Evolutionary conservation across 2,888 invertebrate genomes (phyloP).

Genomic region (Thymelicus lineola): DNA sequence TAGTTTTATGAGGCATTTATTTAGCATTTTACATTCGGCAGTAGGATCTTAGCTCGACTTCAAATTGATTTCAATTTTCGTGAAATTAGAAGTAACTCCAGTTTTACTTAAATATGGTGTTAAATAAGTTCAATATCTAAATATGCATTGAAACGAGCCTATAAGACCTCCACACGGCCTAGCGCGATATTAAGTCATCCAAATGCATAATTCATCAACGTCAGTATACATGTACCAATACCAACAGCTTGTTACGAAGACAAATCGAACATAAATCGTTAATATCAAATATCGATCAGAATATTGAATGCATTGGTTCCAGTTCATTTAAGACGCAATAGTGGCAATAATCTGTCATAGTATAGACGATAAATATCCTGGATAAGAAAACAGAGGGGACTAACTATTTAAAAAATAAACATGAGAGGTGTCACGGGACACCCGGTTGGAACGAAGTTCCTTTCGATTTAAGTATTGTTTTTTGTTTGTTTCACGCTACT

Average conservation of each 20-base stretch:
- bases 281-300: conserved; percentile 33
- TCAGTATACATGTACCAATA: conserved; percentile 3
- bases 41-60: too few species aligned
- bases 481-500: too few species aligned
- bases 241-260: conserved; percentile 30
- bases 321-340: conserved; percentile 8
- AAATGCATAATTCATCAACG: conserved; percentile 31
- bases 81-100: too few species aligned
- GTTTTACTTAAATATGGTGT: neutral
- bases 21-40: too few species aligned
- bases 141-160: conserved; percentile 4
- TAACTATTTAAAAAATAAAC: too few species aligned
- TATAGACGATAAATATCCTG: too few species aligned
- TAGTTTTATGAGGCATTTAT: too few species aligned
- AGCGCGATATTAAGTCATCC: conserved; percentile 13
- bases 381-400: too few species aligned
- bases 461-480: too few species aligned
- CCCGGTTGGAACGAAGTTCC: too few species aligned
- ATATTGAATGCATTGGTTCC: conserved; percentile 21
- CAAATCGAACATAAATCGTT: conserved; percentile 31
- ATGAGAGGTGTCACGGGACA: too few species aligned
- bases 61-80: too few species aligned
- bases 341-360: conserved; percentile 1
- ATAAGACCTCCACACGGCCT: conserved; percentile 9
- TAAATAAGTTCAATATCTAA: neutral